Evolutionary conservation across 2,888 invertebrate species (phyloP).

Genomic region (Cataglyphis cursor): DNA sequence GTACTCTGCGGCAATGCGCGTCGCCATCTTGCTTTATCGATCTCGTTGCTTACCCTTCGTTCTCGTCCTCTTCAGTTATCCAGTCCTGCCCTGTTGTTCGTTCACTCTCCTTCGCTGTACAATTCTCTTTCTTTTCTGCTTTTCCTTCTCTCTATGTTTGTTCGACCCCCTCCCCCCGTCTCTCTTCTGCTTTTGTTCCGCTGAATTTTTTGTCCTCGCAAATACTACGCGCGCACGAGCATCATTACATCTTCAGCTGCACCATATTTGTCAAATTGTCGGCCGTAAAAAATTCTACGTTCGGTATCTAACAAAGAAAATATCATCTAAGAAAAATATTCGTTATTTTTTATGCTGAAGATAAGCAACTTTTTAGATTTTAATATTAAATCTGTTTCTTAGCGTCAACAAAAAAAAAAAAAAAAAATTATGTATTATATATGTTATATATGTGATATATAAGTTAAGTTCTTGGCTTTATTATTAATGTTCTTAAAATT

Average conservation of each 20-base stretch:
- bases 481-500: slow-evolving; percentile 6
- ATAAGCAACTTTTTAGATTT: slow-evolving; percentile 2
- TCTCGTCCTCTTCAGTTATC: slow-evolving; percentile 65
- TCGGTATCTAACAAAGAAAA: not conserved
- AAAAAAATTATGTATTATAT: not conserved
- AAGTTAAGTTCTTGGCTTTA: not conserved
- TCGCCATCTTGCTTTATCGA: slow-evolving; percentile 85
- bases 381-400: slow-evolving; percentile 1
- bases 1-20: slow-evolving; percentile 83
- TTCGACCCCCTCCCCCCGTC: slow-evolving; percentile 10
- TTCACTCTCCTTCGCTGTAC: slow-evolving; percentile 30
- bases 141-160: slow-evolving; percentile 29
- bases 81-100: slow-evolving; percentile 57
- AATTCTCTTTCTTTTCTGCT: slow-evolving; percentile 53
- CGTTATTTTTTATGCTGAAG: not conserved
- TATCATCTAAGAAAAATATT: not conserved
- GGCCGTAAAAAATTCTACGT: not conserved
- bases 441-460: not conserved
- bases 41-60: slow-evolving; percentile 74
- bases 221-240: slow-evolving; percentile 31
- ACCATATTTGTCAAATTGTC: slow-evolving; percentile 42
- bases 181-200: slow-evolving; percentile 29
- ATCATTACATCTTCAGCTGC: slow-evolving; percentile 57
- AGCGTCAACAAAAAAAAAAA: not conserved
- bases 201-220: slow-evolving; percentile 33